Conservation (phyloP, 2,113 vertebrate genomes). For the Oreocharis arfaki region DNA sequence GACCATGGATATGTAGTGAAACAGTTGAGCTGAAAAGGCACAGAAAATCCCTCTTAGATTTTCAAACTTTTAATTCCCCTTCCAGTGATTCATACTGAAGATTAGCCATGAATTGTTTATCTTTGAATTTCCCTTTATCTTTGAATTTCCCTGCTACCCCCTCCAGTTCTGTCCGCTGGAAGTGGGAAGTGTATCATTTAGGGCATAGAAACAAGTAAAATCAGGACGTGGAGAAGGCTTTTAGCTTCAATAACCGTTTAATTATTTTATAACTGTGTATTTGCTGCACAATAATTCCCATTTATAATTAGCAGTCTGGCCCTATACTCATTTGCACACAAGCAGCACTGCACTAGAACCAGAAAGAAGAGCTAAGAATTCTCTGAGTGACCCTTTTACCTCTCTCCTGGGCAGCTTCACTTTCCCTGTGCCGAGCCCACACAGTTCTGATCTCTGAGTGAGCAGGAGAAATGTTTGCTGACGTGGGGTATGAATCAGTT, state of each 20-base stretch:
- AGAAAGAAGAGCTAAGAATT: neutral
- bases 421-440: neutral
- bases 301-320: neutral
- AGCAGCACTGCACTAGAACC: neutral
- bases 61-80: neutral
- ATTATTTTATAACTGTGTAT: neutral
- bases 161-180: neutral
- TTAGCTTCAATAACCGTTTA: neutral
- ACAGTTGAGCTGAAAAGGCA: neutral
- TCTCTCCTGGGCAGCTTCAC: neutral
- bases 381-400: neutral
- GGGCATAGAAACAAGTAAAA: neutral
- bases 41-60: neutral
- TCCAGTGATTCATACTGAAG: neutral
- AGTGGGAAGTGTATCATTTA: neutral
- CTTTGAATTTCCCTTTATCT: neutral
- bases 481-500: neutral
- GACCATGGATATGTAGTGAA: neutral
- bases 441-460: neutral
- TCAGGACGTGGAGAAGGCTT: neutral
- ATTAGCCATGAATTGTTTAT: neutral
- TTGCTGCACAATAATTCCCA: neutral
- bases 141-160: neutral
- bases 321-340: neutral
- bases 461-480: slow-evolving; percentile 20